Base-by-base conservation (phyloP, 2,888 invertebrate species). In the Heteromyza rotundicornis region DNA sequence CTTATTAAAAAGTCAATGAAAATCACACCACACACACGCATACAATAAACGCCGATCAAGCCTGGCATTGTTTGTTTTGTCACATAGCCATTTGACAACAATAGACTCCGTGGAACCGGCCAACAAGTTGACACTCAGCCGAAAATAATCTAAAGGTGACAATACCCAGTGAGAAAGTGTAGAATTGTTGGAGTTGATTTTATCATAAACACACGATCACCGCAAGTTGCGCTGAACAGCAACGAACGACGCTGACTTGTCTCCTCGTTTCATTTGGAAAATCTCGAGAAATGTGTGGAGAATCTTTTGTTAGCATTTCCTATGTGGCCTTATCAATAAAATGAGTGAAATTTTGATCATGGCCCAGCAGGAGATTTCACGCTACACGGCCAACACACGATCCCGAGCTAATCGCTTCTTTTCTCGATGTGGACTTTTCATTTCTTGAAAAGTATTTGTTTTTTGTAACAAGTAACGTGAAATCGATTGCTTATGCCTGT, bases 21-120 rank as follows among this genome's bases (percentile, higher is more conserved):
- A 50, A 62, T 62, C 57, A 54, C 2, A 7, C 3, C 47, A 57
- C 59, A 50, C 44, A 32, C 20, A 22, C 35, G 14, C 50, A 35
- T 19, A 36, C 19, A 52, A 24, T 55, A n/a, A n/a, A n/a, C n/a
- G n/a, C n/a, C n/a, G 27, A 57, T 49, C 22, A 27, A 5, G 20
- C 12, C 47, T 19, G 32, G 36, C 49, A 70, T 67, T 71, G 68
- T 75, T 72, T 70, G 66, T 69, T 74, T 72, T 74, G 76, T 75
- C 72, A 75, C 51, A n/a, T n/a, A 57, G 50, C 36, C 32, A 20
- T 24, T 8, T 10, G n/a, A 14, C 32, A 64, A 70, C 69, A 70
- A 70, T 69, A 69, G 70, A 70, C 69, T 58, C 44, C 51, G n/a
- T 58, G 70, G 69, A 69, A 68, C 63, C 68, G 20, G 27, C 32